phyloP scores from a whole-genome alignment of 2,888 invertebrate genomes.

The Apotomis turbidana region DNA sequence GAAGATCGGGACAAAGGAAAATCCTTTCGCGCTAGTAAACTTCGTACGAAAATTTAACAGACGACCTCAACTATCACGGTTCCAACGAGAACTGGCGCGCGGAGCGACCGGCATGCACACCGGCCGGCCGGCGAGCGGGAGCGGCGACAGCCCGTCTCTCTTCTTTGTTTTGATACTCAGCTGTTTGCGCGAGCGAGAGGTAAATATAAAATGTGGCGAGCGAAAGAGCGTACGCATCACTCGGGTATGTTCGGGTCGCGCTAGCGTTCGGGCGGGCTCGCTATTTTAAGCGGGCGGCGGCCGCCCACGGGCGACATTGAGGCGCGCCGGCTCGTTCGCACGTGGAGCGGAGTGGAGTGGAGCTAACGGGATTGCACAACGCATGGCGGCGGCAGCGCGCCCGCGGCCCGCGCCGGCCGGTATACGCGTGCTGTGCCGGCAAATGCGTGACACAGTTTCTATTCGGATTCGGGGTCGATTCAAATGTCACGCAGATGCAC shows the following conservation, averaged over 20 bases:
- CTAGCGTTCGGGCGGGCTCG: slow-evolving; percentile 47
- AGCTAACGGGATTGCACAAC: slow-evolving; percentile 82
- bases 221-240: slow-evolving; percentile 49
- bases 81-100: slow-evolving; percentile 80
- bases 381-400: slow-evolving; percentile 58
- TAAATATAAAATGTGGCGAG: slow-evolving; percentile 58
- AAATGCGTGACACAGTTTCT: slow-evolving; percentile 82
- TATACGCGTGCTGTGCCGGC: slow-evolving; percentile 66
- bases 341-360: slow-evolving; percentile 62
- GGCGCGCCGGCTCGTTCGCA: slow-evolving; percentile 78
- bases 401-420: slow-evolving; percentile 48
- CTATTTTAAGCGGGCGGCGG: slow-evolving; percentile 54
- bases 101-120: slow-evolving; percentile 68
- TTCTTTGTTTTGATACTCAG: slow-evolving; percentile 84
- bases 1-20: slow-evolving; percentile 81
- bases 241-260: slow-evolving; percentile 47
- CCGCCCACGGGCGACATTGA: slow-evolving; percentile 81
- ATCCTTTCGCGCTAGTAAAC: slow-evolving; percentile 80
- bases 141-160: slow-evolving; percentile 80
- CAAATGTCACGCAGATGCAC: slow-evolving; percentile 84
- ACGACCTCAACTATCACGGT: slow-evolving; percentile 77
- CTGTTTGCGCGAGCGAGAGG: slow-evolving; percentile 74
- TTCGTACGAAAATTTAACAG: slow-evolving; percentile 72
- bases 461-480: slow-evolving; percentile 84
- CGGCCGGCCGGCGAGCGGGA: slow-evolving; percentile 83